These are phyloP conservation scores for Monodelphis domestica DNA, from an alignment of 2,797 vertebrate genomes.

Conservation along the genomic window DNA sequence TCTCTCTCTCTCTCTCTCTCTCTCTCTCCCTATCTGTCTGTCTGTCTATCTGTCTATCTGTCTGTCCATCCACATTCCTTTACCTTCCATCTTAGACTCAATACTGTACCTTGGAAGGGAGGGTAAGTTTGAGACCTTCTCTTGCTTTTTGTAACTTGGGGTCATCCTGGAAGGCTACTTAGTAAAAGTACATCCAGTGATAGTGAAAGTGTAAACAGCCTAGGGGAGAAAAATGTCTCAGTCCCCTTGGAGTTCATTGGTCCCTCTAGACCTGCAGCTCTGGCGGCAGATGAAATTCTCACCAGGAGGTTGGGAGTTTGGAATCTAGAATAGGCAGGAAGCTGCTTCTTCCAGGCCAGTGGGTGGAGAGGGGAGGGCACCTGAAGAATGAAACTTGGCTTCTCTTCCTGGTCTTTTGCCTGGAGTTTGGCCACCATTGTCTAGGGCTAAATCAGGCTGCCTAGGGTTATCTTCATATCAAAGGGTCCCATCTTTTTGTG, in stretches of 20 bases:
- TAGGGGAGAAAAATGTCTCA: conserved; percentile 70
- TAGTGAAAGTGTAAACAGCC: conserved; percentile 66
- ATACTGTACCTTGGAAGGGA: conserved; percentile 63
- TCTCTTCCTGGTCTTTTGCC: neutral
- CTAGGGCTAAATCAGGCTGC: conserved; percentile 34
- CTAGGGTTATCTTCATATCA: conserved; percentile 49
- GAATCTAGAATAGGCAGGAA: neutral
- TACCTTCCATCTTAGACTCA: no score
- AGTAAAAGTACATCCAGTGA: conserved; percentile 45
- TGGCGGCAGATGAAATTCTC: conserved; percentile 35
- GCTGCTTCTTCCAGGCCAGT: neutral
- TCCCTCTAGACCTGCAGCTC: conserved; percentile 46
- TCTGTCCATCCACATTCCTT: no score
- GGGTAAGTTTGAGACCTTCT: conserved; percentile 71
- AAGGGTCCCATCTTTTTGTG: conserved; percentile 11
- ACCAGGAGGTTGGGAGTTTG: neutral
- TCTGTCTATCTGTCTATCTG: no score
- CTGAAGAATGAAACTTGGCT: neutral
- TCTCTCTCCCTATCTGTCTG: no score
- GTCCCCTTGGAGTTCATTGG: conserved; percentile 47
- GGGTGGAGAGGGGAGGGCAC: neutral
- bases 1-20: no score
- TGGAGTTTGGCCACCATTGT: conserved; percentile 11
- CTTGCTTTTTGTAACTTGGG: conserved; percentile 54
- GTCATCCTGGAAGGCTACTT: conserved; percentile 15